Evolutionary conservation across 2,888 invertebrate species (phyloP).

Genomic region (Plemyria rubiginata): DNA sequence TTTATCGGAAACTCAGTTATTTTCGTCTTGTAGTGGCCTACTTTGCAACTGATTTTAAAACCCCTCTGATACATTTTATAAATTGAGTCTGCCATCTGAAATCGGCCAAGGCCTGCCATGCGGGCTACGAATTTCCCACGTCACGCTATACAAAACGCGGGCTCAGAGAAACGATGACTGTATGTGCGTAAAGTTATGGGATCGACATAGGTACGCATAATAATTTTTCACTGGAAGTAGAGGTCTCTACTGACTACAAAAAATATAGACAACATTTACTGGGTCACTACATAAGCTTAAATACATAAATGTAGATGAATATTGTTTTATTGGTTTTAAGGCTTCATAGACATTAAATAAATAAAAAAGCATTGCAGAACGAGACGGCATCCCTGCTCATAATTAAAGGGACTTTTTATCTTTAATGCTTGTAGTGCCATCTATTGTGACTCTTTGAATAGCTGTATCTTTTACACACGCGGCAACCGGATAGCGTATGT

Average conservation of each 20-base stretch:
- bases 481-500: slow-evolving; percentile 54
- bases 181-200: background rate
- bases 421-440: slow-evolving; percentile 1
- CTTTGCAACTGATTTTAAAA: slow-evolving; percentile 38
- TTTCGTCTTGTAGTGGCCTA: slow-evolving; percentile 44
- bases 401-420: background rate
- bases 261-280: too few relatives aligned
- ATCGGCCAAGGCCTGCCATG: slow-evolving; percentile 51
- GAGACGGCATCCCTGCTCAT: too few relatives aligned
- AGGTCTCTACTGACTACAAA: too few relatives aligned
- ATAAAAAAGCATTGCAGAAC: too few relatives aligned
- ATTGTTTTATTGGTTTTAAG: too few relatives aligned
- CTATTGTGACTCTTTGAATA: slow-evolving; percentile 9
- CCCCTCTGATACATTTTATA: slow-evolving; percentile 51
- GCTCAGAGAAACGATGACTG: background rate
- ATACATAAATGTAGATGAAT: too few relatives aligned
- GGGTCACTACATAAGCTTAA: too few relatives aligned
- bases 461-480: slow-evolving; percentile 34
- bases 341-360: too few relatives aligned
- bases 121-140: slow-evolving; percentile 45
- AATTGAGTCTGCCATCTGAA: slow-evolving; percentile 46
- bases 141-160: slow-evolving; percentile 7
- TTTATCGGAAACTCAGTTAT: slow-evolving; percentile 30
- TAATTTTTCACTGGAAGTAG: too few relatives aligned
- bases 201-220: background rate